phyloP scores from a whole-genome alignment of 2,888 invertebrate genomes.

The Tenthredo mesomela region DNA sequence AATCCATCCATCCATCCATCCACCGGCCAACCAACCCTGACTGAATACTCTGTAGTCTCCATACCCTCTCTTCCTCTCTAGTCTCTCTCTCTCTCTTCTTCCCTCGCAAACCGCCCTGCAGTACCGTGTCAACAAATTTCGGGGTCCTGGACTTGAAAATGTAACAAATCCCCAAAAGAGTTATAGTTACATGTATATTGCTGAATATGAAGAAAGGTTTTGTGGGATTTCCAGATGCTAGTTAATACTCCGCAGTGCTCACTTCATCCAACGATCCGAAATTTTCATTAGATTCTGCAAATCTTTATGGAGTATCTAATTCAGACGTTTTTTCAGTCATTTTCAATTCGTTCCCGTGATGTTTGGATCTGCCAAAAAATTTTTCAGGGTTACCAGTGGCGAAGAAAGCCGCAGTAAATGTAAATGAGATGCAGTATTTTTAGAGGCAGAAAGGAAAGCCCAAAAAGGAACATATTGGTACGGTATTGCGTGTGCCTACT shows the following conservation, averaged over 20 bases:
- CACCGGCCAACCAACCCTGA: slow-evolving; percentile 63
- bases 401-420: background rate
- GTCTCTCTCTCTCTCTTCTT: background rate
- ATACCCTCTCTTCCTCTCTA: background rate
- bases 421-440: background rate
- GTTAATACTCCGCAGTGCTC: background rate
- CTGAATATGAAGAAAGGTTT: background rate
- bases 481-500: slow-evolving; percentile 29
- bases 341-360: background rate
- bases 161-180: background rate
- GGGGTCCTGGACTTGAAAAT: background rate
- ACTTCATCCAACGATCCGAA: background rate
- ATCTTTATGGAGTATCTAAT: background rate
- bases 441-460: background rate
- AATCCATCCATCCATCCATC: slow-evolving; percentile 67
- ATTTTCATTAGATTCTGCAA: background rate
- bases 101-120: slow-evolving; percentile 7
- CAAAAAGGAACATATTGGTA: background rate
- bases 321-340: background rate
- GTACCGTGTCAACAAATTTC: background rate
- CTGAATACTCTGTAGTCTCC: slow-evolving; percentile 47
- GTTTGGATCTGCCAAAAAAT: background rate
- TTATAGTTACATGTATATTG: background rate
- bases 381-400: background rate
- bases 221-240: background rate